These are phyloP conservation scores for Muscicapa striata DNA, from an alignment of 2,797 vertebrate species.

Conservation along the genomic window DNA sequence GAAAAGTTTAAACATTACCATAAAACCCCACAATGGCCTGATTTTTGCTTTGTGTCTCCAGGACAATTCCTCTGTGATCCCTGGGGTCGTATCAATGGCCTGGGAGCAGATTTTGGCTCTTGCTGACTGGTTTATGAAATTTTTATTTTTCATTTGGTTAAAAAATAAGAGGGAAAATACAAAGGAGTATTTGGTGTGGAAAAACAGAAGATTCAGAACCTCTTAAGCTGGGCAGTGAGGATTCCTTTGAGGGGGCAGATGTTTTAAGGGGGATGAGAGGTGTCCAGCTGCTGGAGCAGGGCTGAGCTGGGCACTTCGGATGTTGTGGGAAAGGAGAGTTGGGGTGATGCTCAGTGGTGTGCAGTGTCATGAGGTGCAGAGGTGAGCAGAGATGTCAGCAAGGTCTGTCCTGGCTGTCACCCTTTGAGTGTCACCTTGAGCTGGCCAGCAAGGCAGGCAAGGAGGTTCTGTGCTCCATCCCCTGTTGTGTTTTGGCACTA, in stretches of 20 bases:
- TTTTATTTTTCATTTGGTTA: neutral
- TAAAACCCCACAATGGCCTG: neutral
- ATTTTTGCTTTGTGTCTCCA: neutral
- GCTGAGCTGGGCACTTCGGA: neutral
- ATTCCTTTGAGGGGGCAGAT: neutral
- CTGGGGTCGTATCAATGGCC: neutral
- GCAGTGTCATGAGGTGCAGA: accelerated
- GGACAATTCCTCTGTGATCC: neutral
- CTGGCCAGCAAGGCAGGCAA: accelerated
- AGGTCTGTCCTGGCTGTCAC: neutral
- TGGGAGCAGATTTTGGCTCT: neutral
- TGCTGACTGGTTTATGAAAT: neutral
- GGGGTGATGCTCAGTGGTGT: neutral
- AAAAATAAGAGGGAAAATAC: neutral
- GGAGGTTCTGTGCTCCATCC: neutral
- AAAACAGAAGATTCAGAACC: neutral
- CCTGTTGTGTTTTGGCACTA: accelerated
- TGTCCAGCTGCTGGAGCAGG: neutral
- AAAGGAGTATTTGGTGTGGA: neutral
- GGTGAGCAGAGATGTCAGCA: accelerated
- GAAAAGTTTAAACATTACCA: neutral
- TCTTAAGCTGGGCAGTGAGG: neutral
- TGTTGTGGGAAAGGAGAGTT: accelerated
- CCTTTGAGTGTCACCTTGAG: accelerated
- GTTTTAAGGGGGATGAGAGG: neutral